Evolutionary conservation across 2,113 vertebrate genomes (phyloP).

Genomic region (Coptodon bakossiorum): DNA sequence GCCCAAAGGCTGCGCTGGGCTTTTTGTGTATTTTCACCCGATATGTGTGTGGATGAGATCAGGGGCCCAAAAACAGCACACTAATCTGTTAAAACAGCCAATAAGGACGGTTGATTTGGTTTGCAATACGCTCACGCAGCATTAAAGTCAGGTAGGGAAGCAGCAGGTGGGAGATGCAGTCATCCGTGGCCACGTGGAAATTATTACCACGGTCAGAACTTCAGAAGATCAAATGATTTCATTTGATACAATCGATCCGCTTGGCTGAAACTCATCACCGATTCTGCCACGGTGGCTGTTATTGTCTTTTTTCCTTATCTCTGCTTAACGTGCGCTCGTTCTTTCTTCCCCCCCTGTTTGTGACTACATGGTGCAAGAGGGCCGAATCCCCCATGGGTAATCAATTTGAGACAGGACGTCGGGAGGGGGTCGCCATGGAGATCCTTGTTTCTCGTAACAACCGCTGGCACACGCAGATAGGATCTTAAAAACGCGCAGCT

Average conservation of each 20-base stretch:
- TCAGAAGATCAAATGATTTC: background rate
- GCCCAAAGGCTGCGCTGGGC: background rate
- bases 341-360: background rate
- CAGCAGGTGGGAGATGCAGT: background rate
- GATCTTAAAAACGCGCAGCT: background rate
- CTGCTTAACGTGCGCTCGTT: background rate
- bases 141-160: background rate
- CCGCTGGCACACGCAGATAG: background rate
- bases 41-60: background rate
- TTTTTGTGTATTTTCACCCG: background rate
- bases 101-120: background rate
- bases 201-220: background rate
- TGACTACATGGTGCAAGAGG: background rate
- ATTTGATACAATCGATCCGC: background rate
- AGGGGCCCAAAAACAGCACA: background rate
- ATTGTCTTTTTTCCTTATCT: background rate
- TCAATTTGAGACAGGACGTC: slow-evolving; percentile 1
- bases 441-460: background rate
- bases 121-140: background rate
- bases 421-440: slow-evolving; percentile 1
- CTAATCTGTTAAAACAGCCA: background rate
- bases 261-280: background rate
- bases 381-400: slow-evolving; percentile 6
- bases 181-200: background rate
- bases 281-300: background rate